These are phyloP conservation scores for Halcyon chelicuti DNA, from an alignment of 2,797 vertebrate genomes.

Conservation along the genomic window DNA sequence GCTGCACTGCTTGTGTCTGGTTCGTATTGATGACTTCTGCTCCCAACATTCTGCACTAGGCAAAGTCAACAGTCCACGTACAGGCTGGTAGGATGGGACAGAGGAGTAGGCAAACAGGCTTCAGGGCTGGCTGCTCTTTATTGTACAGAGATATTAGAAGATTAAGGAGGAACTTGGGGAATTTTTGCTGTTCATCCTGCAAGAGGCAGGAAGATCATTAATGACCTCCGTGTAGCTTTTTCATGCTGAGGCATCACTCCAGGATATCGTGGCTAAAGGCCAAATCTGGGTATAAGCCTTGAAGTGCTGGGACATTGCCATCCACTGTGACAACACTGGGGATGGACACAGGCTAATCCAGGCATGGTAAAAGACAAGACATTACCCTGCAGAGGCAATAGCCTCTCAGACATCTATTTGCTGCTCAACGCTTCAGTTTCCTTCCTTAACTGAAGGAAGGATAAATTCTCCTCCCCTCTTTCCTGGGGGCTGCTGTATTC, in stretches of 20 bases:
- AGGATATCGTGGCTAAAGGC: not conserved
- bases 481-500: not conserved
- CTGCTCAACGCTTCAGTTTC: not conserved
- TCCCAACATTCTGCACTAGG: not conserved
- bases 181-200: not conserved
- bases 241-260: not conserved
- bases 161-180: not conserved
- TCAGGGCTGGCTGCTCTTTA: not conserved
- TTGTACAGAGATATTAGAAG: not conserved
- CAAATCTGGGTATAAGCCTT: not conserved
- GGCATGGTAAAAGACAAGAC: not conserved
- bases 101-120: not conserved
- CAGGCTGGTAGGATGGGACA: not conserved
- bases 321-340: not conserved
- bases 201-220: not conserved
- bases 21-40: not conserved
- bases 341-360: not conserved
- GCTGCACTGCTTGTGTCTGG: not conserved
- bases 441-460: not conserved
- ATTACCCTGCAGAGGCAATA: not conserved
- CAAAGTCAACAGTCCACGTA: not conserved
- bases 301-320: slow-evolving; percentile 38
- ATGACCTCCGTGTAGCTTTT: slow-evolving; percentile 1
- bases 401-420: not conserved
- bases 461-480: not conserved